phyloP scores from a whole-genome alignment of 2,888 invertebrate genomes.

The Brachyopa scutellaris region DNA sequence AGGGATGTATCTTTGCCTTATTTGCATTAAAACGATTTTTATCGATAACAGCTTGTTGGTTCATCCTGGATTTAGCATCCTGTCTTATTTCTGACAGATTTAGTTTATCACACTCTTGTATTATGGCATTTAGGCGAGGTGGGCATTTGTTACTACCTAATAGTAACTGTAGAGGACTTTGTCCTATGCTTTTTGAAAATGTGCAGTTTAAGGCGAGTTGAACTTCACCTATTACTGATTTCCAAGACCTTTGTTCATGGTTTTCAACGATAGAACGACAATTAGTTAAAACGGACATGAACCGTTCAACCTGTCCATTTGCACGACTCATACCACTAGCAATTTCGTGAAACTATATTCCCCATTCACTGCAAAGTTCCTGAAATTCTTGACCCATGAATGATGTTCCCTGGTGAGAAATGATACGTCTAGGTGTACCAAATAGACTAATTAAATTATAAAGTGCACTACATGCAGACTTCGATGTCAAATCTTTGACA shows the following conservation, averaged over 20 bases:
- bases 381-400: too few species aligned
- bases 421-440: background rate
- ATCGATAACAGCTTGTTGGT: conserved; percentile 16
- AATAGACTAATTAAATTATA: background rate
- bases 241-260: conserved; percentile 4
- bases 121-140: conserved; percentile 13
- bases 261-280: conserved; percentile 11
- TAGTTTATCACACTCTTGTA: conserved; percentile 10
- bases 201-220: conserved; percentile 21
- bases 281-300: background rate
- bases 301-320: background rate
- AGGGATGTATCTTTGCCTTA: conserved; percentile 22
- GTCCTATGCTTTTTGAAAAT: conserved; percentile 12
- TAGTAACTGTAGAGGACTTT: conserved; percentile 9
- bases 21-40: conserved; percentile 24
- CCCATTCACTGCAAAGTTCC: too few species aligned
- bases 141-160: conserved; percentile 18
- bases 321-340: too few species aligned
- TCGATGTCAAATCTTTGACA: conserved; percentile 8
- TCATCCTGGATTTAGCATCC: conserved; percentile 17
- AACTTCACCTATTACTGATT: conserved; percentile 25
- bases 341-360: too few species aligned
- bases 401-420: conserved; percentile 8
- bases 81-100: conserved; percentile 12
- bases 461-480: background rate